Percentiles rank a stretch among this genome's conserved stretches.
phyloP scores from a whole-genome alignment of 1,140 invertebrate species.

The Brachionus calyciflorus region DNA sequence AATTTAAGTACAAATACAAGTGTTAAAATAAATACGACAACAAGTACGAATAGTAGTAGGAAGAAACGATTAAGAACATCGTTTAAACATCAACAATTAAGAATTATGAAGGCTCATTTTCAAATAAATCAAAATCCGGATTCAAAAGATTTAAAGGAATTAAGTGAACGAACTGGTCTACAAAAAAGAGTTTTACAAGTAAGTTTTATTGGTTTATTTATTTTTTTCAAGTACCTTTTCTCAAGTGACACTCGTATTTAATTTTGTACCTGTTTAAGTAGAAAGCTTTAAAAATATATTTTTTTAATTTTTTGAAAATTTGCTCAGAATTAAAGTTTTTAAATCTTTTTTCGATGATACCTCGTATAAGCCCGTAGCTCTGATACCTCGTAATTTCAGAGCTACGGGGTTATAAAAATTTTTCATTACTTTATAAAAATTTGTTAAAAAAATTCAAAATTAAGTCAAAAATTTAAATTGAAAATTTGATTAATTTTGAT shows the following conservation, averaged over 20 bases:
- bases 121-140: conserved; percentile 98
- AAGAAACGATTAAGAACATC: conserved; percentile 89
- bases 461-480: too few relatives aligned
- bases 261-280: background rate
- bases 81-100: conserved; percentile 94
- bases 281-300: background rate
- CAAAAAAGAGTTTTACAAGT: conserved; percentile 97
- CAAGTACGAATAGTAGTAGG: too few relatives aligned
- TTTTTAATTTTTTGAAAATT: too few relatives aligned
- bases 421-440: too few relatives aligned
- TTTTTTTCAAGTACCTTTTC: conserved; percentile 33
- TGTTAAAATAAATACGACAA: background rate
- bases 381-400: too few relatives aligned
- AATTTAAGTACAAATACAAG: background rate
- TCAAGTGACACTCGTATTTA: background rate
- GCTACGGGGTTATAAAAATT: too few relatives aligned
- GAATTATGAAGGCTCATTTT: conserved; percentile 98
- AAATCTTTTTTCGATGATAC: too few relatives aligned
- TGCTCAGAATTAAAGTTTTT: too few relatives aligned
- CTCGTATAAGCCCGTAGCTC: too few relatives aligned
- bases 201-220: conserved; percentile 55
- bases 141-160: conserved; percentile 92
- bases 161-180: conserved; percentile 94
- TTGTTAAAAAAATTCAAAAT: too few relatives aligned
- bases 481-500: too few relatives aligned